Evolutionary conservation across 1,140 invertebrate species (phyloP), one percentile per base, ranked within the genome.

Genomic region (Neotoxoptera formosana): DNA sequence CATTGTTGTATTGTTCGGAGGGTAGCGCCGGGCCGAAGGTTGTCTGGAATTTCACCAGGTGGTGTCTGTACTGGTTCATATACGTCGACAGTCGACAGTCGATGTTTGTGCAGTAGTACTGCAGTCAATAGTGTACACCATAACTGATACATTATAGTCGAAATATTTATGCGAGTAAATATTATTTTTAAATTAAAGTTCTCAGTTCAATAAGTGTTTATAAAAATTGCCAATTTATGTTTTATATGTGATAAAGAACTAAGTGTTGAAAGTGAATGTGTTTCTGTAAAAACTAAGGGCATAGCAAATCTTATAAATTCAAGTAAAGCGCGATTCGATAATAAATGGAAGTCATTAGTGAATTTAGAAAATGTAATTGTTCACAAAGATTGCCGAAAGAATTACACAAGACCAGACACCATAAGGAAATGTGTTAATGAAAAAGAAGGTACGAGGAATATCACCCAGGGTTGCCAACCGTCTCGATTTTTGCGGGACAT

Each of bases 251-350:
- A 48, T 47, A 14, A 87, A 20, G 41, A 87, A 30, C 21, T 87
- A 45, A 86, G 41, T 30, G 41, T 48, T 47, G 84, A 87, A 87
- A 87, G 84, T 87, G 84, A 87, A 47, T 87, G 45, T 87, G 84
- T 87, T 30, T 47, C 47, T 47, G 45, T 87, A 47, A 87, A 87
- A 23, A 4, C 36, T 47, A 87, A 87, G n/a, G 84, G 84, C 45
- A 45, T 87, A 21, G 41, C 20, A 45, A 47, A 25, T 23, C 41
- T 87, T 30, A 87, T 87, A 87, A 47, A 87, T 47, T 87, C 84
- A 25, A 47, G 84, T 86, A 86, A 86, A 86, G 7, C 20, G 83
- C 83, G 83, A 47, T 41, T 36, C 30, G 83, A 86, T 34, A 41
- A 86, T 47, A 86, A 86, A 86, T 86, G 83, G 83, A 34, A 41